Conservation (phyloP, 2,888 invertebrate species). For the Drosophila picticornis region DNA sequence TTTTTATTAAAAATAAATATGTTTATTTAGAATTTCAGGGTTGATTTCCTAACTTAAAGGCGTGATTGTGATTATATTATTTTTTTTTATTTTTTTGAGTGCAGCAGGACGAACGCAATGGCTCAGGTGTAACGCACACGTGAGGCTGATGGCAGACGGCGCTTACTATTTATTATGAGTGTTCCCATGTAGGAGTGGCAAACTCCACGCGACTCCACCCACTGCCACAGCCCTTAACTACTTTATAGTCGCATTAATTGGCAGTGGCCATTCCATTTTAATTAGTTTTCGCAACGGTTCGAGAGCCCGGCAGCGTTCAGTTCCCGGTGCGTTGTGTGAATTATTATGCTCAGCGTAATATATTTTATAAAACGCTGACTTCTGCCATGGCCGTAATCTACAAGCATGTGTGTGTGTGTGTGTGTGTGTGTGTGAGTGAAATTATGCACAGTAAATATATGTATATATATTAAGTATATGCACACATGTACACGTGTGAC, state of each 20-base stretch:
- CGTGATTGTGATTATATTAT: background rate
- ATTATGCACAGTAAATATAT: constrained; percentile 66
- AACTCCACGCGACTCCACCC: background rate
- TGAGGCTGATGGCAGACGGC: constrained; percentile 9
- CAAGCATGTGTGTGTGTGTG: constrained; percentile 8
- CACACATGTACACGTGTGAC: constrained; percentile 30
- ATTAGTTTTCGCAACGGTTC: constrained; percentile 79
- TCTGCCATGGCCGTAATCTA: constrained; percentile 6
- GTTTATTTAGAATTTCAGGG: background rate
- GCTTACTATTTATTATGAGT: constrained; percentile 48
- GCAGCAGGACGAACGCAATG: constrained; percentile 4
- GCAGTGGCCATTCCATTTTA: constrained; percentile 77
- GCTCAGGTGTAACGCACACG: constrained; percentile 51
- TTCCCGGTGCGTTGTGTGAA: constrained; percentile 60
- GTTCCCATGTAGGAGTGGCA: constrained; percentile 29
- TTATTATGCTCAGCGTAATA: constrained; percentile 70
- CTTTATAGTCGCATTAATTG: constrained; percentile 74
- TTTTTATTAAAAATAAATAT: background rate
- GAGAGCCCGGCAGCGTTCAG: constrained; percentile 50
- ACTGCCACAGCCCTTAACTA: constrained; percentile 13
- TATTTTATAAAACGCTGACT: constrained; percentile 68
- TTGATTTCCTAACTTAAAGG: background rate
- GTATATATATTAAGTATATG: constrained; percentile 13
- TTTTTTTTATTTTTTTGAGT: background rate
- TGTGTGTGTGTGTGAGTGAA: constrained; percentile 40